Evolutionary conservation across 2,113 vertebrate genomes (phyloP), one percentile per base, ranked within the genome.

Genomic region (Archilochus colubris): DNA sequence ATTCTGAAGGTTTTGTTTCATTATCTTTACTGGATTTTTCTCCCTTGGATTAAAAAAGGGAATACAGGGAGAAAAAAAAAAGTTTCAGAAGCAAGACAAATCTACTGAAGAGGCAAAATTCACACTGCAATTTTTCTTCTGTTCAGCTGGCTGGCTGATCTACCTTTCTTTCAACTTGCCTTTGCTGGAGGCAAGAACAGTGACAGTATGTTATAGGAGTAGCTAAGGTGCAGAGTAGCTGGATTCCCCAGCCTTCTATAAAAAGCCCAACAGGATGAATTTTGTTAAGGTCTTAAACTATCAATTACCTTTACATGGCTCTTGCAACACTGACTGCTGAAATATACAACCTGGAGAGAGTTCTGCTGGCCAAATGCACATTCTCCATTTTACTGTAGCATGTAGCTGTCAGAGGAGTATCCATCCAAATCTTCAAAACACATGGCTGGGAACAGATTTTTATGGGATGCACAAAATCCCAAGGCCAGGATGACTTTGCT

Each of bases 261-360:
- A 94, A 91, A 96, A 94, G 64, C 68, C 88, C 85, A 91, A 89
- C 51, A 95, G 94, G 93, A 93, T 92, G 87, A 88, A 92, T 96
- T 97, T 95, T 94, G 78, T 92, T 88, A 83, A 83, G 79, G 72
- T 88, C 82, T 91, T 80, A 94, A 92, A 91, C 94, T 86, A 97
- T 91, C 91, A 94, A 93, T 95, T 95, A 94, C 91, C 87, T 94
- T 94, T 95, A 89, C 89, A n/a, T 46, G 59, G 89, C 91, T 89
- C 91, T 86, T 80, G 79, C 79, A 89, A 61, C 62, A 70, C 0
- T 81, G 93, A 93, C 91, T 93, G 63, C 87, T 53, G 85, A 94
- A 55, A 93, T 93, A 86, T 63, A 95, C 89, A 95, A 92, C 80
- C 75, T 40, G 59, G 48, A 87, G 75, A 62, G 85, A 92, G 72